Evolutionary conservation across 2,113 vertebrate species (phyloP).

Genomic region (Grammomys dolichurus): DNA sequence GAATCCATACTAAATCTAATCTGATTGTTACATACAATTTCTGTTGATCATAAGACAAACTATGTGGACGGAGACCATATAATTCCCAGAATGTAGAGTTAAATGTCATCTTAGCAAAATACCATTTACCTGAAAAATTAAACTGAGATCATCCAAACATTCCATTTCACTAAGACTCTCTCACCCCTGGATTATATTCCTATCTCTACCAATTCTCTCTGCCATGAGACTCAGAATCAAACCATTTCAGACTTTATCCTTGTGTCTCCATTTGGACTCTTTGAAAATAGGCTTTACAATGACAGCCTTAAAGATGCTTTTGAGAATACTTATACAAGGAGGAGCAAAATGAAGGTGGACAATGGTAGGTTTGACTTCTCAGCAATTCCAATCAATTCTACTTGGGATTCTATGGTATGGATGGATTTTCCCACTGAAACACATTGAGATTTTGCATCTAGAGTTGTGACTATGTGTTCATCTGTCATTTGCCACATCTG

Average conservation of each 20-base stretch:
- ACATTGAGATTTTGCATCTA: no score
- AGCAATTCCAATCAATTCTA: neutral
- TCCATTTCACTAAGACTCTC: neutral
- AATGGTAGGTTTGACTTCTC: neutral
- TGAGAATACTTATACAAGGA: rapidly evolving
- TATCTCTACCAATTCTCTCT: neutral
- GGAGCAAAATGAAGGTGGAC: neutral
- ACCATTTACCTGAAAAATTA: neutral
- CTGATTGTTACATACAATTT: neutral
- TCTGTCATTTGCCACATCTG: neutral
- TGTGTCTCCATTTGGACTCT: neutral
- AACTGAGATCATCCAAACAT: neutral
- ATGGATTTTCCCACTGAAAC: neutral
- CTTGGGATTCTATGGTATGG: neutral
- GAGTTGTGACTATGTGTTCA: neutral
- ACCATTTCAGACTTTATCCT: neutral
- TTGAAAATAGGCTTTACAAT: neutral
- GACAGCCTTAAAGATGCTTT: neutral
- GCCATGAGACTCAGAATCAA: neutral
- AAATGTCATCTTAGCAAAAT: neutral
- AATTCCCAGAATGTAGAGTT: neutral
- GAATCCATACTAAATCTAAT: neutral
- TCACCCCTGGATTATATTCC: neutral
- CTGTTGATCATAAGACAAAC: rapidly evolving
- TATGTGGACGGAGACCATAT: neutral